These are phyloP conservation scores for Mycalesis mineus DNA, from an alignment of 2,888 invertebrate genomes.

Conservation along the genomic window DNA sequence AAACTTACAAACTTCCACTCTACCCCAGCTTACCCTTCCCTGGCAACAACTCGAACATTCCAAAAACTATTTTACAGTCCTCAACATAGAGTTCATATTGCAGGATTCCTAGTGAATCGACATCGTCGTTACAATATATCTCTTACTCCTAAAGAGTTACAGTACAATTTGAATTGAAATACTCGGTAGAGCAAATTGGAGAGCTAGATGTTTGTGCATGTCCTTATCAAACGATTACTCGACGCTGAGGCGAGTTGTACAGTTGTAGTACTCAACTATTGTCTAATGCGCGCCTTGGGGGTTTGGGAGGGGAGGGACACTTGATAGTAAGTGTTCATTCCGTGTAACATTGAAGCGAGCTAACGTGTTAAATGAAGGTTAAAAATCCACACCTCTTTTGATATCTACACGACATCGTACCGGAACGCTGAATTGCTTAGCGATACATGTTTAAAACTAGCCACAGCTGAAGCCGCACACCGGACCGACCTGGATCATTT, in stretches of 20 bases:
- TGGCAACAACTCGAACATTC: not conserved
- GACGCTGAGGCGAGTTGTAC: not conserved
- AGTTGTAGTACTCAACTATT: not conserved
- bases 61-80: not conserved
- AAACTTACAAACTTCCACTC: slow-evolving; percentile 21
- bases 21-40: not conserved
- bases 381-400: too few relatives aligned
- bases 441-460: too few relatives aligned
- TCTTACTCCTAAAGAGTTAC: not conserved
- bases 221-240: not conserved
- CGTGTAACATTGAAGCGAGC: too few relatives aligned
- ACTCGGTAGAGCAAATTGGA: not conserved
- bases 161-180: not conserved
- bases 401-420: too few relatives aligned
- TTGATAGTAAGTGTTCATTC: too few relatives aligned
- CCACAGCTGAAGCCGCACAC: too few relatives aligned
- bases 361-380: too few relatives aligned
- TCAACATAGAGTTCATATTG: not conserved
- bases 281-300: too few relatives aligned
- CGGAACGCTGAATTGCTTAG: too few relatives aligned
- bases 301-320: too few relatives aligned
- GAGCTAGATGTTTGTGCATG: not conserved
- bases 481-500: too few relatives aligned
- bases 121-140: not conserved
- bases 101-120: not conserved